These are phyloP conservation scores for Esox masquinongy DNA, from an alignment of 2,797 vertebrate genomes.

Conservation along the genomic window DNA sequence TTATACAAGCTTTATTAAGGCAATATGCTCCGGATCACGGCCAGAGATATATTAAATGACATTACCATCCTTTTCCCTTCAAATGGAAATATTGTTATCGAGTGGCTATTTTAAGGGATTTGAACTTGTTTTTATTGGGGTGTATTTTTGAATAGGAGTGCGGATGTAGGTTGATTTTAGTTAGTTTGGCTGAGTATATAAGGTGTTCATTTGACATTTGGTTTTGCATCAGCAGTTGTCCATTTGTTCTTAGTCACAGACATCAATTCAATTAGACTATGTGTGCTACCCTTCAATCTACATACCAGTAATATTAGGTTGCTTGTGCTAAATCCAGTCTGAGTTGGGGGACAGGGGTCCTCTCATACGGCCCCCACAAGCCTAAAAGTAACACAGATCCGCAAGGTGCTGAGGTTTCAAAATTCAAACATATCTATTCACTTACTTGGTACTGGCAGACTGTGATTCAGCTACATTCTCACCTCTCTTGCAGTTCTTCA, in stretches of 20 bases:
- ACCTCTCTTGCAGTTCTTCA: neutral
- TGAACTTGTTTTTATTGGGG: neutral
- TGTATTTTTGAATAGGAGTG: neutral
- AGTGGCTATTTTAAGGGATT: neutral
- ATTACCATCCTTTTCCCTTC: neutral
- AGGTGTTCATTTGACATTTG: constrained; percentile 38
- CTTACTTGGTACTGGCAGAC: neutral
- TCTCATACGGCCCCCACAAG: no score
- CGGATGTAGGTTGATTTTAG: constrained; percentile 26
- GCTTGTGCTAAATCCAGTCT: no score
- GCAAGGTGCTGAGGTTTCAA: neutral
- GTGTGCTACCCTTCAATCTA: no score
- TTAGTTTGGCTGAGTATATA: constrained; percentile 49
- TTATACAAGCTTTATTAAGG: constrained; percentile 11
- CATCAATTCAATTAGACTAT: no score
- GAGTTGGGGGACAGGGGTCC: no score
- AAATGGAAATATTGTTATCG: neutral
- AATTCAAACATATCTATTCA: neutral
- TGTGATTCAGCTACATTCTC: neutral
- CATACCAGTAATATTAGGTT: no score
- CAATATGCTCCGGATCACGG: constrained; percentile 3
- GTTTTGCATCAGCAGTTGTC: constrained; percentile 14
- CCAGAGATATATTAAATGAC: neutral
- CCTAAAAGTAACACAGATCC: neutral
- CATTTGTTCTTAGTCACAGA: no score